phyloP scores from a whole-genome alignment of 2,888 invertebrate species.

The Lochmaea capreae region DNA sequence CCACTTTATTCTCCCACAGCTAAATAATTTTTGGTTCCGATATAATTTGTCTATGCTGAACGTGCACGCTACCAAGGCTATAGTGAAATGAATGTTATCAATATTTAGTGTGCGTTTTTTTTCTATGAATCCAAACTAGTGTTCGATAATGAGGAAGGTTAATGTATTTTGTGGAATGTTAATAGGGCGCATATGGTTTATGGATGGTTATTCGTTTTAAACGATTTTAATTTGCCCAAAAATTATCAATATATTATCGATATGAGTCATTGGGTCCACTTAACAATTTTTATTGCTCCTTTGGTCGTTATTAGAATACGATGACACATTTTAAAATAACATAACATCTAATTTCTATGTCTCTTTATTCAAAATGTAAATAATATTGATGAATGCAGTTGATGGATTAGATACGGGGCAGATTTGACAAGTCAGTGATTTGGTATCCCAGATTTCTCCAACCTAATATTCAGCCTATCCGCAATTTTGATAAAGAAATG shows the following conservation, averaged over 20 bases:
- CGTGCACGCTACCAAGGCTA: background rate
- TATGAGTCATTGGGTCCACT: background rate
- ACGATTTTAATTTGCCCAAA: constrained; percentile 5
- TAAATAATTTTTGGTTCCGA: background rate
- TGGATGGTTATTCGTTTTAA: background rate
- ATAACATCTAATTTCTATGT: background rate
- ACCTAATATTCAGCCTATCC: too few species aligned
- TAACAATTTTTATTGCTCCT: background rate
- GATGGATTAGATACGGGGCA: too few species aligned
- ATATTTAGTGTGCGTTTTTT: background rate
- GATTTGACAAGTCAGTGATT: too few species aligned
- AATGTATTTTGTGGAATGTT: constrained; percentile 3
- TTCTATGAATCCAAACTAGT: background rate
- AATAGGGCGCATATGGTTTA: constrained; percentile 6
- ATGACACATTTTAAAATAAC: background rate
- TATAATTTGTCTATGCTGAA: background rate
- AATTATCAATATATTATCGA: background rate
- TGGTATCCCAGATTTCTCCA: too few species aligned
- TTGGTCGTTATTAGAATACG: background rate
- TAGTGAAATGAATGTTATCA: background rate
- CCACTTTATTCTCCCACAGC: too few species aligned
- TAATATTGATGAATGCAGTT: too few species aligned
- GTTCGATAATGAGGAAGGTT: background rate
- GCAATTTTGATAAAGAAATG: too few species aligned
- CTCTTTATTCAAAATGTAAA: too few species aligned